Base-by-base conservation (phyloP, 2,888 invertebrate genomes). In the Agrotis exclamationis region DNA sequence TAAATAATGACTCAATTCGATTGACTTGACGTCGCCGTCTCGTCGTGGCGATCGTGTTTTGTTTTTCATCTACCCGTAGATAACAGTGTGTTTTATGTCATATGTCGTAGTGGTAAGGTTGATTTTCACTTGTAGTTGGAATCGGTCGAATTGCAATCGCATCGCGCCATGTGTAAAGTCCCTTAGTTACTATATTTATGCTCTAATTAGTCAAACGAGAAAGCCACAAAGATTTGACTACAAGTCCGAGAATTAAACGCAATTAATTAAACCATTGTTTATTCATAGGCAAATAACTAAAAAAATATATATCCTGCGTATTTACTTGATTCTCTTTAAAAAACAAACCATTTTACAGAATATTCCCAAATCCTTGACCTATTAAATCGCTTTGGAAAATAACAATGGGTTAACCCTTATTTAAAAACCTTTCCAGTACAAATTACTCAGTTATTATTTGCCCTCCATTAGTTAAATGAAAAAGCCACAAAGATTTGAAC, bases 361-460 rank as follows among this genome's bases (percentile, higher is more conserved):
- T 39, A 11, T 39, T 39, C 39, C 22, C 3, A 57, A 39, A 47
- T 11, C 3, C 2, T 76, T 64, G 63, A 70, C 44, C 48, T 45
- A 5, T 18, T 22, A 48, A 63, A 16, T 57, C 6, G 22, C 4
- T 14, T 63, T 28, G 58, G 48, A 63, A 76, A 11, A 48, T 24
- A 50, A 68, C 53, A 6, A 56, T 4, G 2, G 9, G 14, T 54
- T 18, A 24, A 24, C 18, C 24, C 18, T 28, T 11, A 54, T 11
- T 28, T 54, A 18, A 28, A 39, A 18, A 11, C 9, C 28, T 18
- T 54, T 11, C 2, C 9, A 22, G 6, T 44, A 9, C 54, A 44
- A 73, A 73, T 63, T 44, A 63, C 39, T 63, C 20, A 56, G 39
- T 33, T 16, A 47, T 56, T 22, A 63, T 33, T 45, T 56, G 48